Base-by-base conservation (phyloP, 2,797 vertebrate genomes). In the Acestrorhynchus altus region DNA sequence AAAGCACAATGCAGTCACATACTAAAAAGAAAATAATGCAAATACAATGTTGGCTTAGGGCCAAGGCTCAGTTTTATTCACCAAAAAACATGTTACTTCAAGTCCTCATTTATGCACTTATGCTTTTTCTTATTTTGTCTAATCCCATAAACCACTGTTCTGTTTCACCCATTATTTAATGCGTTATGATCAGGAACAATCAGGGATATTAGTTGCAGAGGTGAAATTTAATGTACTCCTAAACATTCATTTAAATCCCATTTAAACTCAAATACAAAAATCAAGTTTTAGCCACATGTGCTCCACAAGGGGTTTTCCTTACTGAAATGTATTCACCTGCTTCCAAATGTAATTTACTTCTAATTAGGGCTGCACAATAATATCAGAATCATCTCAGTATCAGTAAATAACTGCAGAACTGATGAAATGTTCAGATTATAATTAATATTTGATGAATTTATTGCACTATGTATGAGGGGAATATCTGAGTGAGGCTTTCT, bases 211-310 rank as follows among this genome's bases (percentile, higher is more conserved):
- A 51, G 57, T 60, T 54, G 60, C 46, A 72, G 49, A 44, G 51
- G 47, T 63, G 76, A 74, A 74, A 71, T 64, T 69, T 78, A 81
- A 77, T 77, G 64, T 31, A 44, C 20, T 28, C 20, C 52, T 28
- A 67, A 73, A 74, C 22, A 59, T 60, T 65, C 24, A 42, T 65
- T 78, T 28, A 22, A 51, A 73, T 49, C n/a, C 63, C 47, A 63
- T 42, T 74, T 54, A 68, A 73, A 60, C 61, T 73, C 77, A 74
- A 79, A 73, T 42, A n/a, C 73, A 42, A 72, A 57, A 72, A 56
- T 65, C 49, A 8, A 6, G 8, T 52, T n/a, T 52, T 65, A 52
- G 72, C 51, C 71, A 46, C 59, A 67, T 54, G 35, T 16, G 35
- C 60, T 46, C 46, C n/a, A 39, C n/a, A 24, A 49, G 60, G 68